Evolutionary conservation across 2,888 invertebrate genomes (phyloP).

Genomic region (Torymus texanus): DNA sequence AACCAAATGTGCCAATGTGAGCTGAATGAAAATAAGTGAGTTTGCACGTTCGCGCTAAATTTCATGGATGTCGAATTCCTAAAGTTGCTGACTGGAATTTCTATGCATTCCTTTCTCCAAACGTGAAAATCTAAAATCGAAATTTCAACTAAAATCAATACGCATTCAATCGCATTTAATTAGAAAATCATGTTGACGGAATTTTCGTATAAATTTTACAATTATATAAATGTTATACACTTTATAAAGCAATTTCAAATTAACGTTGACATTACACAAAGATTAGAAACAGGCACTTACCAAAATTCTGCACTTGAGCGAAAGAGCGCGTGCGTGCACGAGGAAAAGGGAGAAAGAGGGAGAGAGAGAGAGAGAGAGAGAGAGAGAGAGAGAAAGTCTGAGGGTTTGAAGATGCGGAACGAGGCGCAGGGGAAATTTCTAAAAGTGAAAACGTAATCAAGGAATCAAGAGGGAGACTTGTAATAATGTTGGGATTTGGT

Average conservation of each 20-base stretch:
- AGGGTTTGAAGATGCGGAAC: background rate
- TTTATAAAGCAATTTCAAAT: too few species aligned
- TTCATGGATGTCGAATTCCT: background rate
- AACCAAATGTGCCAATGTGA: too few species aligned
- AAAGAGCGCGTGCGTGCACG: conserved; percentile 34
- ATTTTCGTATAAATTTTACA: too few species aligned
- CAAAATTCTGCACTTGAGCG: conserved; percentile 13
- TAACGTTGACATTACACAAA: too few species aligned
- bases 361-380: background rate
- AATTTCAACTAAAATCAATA: too few species aligned
- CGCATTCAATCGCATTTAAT: too few species aligned
- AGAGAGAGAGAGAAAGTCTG: conserved; percentile 8
- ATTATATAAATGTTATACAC: too few species aligned
- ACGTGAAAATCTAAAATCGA: too few species aligned
- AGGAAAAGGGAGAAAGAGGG: conserved; percentile 23
- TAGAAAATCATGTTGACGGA: too few species aligned
- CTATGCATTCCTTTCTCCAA: too few species aligned
- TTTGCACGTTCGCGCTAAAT: conserved; percentile 1
- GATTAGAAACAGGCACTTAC: too few species aligned
- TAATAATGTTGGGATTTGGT: conserved; percentile 30
- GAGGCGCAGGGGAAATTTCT: conserved; percentile 14
- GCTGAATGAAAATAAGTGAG: background rate
- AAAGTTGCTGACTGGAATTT: background rate
- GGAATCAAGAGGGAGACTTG: conserved; percentile 24
- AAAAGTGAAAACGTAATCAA: conserved; percentile 48